phyloP scores from a whole-genome alignment of 2,888 invertebrate species.

The Melitaea athalia region DNA sequence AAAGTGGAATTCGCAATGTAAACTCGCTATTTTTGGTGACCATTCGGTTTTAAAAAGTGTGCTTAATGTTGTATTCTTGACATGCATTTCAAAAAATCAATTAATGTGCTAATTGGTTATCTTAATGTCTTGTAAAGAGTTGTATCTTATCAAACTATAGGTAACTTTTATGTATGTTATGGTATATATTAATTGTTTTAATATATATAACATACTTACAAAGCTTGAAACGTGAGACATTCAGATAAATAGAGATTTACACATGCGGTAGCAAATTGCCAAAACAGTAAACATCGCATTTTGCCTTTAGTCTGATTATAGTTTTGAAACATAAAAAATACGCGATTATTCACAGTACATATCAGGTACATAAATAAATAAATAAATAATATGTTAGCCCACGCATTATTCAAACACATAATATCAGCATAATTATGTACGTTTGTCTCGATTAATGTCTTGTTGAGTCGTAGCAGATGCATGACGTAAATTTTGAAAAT shows the following conservation, averaged over 20 bases:
- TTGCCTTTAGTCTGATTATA: slow-evolving; percentile 25
- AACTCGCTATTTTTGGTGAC: slow-evolving; percentile 18
- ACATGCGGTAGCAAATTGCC: slow-evolving; percentile 23
- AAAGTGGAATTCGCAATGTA: slow-evolving; percentile 33
- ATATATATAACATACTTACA: neutral
- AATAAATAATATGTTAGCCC: neutral
- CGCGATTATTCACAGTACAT: no score
- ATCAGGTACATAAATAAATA: no score
- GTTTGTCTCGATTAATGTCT: no score
- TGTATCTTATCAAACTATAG: neutral
- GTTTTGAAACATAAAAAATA: no score
- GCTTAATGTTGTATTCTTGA: neutral
- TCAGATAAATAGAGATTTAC: slow-evolving; percentile 30
- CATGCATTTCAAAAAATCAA: neutral
- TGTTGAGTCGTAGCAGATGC: no score
- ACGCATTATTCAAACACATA: no score
- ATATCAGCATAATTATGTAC: no score
- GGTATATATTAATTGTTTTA: no score
- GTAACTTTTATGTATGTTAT: neutral
- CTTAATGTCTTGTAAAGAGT: no score
- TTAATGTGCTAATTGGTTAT: neutral
- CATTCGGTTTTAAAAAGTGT: neutral
- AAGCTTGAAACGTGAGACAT: slow-evolving; percentile 6
- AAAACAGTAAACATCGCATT: slow-evolving; percentile 28
- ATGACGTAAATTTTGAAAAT: no score